These are phyloP conservation scores for Haemorhous mexicanus DNA, from an alignment of 2,113 vertebrate genomes.

Conservation along the genomic window DNA sequence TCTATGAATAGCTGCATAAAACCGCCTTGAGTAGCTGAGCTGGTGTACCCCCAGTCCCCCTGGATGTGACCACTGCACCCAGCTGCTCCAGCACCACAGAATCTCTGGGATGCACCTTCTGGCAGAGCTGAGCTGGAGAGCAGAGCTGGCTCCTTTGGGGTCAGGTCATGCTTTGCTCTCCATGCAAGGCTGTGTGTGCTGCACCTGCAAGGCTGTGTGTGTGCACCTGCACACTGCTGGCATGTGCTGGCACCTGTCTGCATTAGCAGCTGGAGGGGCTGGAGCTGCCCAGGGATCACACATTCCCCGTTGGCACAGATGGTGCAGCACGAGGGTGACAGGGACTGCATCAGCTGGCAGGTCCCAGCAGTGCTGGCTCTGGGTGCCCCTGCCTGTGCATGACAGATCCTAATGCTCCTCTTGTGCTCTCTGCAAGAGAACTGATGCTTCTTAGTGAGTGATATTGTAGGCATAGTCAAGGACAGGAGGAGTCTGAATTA, in stretches of 20 bases:
- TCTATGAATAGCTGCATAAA: not conserved
- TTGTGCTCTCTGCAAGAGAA: not conserved
- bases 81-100: not conserved
- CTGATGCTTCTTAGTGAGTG: not conserved
- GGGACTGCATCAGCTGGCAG: not conserved
- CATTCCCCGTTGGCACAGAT: not conserved
- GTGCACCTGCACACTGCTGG: not conserved
- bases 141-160: not conserved
- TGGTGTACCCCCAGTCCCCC: no score
- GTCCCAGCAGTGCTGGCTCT: not conserved
- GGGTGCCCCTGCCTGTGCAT: not conserved
- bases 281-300: not conserved
- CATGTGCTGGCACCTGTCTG: accelerated
- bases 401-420: not conserved
- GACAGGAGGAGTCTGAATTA: not conserved
- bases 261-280: not conserved
- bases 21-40: not conserved
- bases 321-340: not conserved
- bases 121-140: not conserved
- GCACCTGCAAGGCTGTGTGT: not conserved
- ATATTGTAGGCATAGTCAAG: not conserved
- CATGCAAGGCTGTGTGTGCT: no score
- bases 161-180: not conserved
- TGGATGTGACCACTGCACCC: not conserved
- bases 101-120: not conserved